A percentile compares a stretch with the other conserved stretches of the same genome.
phyloP scores from a whole-genome alignment of 2,888 invertebrate genomes.

The Folsomia manolachei region DNA sequence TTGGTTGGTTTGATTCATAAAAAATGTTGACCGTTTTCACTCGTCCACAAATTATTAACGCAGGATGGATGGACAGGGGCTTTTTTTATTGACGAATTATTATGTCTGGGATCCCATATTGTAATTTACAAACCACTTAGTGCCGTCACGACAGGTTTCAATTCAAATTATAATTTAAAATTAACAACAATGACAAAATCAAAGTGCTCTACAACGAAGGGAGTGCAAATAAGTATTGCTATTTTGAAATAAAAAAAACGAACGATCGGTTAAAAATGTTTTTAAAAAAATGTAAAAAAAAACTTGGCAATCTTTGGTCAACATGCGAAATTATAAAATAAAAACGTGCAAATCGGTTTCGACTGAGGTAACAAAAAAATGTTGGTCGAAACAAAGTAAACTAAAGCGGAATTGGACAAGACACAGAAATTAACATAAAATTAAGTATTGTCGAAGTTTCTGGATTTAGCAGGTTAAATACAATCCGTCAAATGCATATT shows the following conservation, averaged over 20 bases:
- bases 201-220: neutral
- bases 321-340: conserved; percentile 49
- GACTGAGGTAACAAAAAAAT: no score
- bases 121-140: no score
- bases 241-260: conserved; percentile 19
- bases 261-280: no score
- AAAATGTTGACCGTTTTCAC: neutral
- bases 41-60: neutral
- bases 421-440: no score
- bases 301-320: conserved; percentile 50
- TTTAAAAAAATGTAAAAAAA: conserved; percentile 17
- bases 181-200: conserved; percentile 9
- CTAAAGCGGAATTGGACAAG: no score
- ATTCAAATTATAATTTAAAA: neutral
- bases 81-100: conserved; percentile 1
- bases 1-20: neutral
- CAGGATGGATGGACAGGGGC: neutral
- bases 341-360: no score
- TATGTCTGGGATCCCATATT: conserved; percentile 13
- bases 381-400: no score
- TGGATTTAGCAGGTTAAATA: no score
- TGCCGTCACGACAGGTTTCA: neutral
- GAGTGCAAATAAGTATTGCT: conserved; percentile 4
- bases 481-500: no score
- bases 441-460: no score